A percentile compares a stretch with the other conserved stretches of the same genome.
Evolutionary conservation across 2,113 vertebrate genomes (phyloP).

Genomic region (Festucalex cinctus): DNA sequence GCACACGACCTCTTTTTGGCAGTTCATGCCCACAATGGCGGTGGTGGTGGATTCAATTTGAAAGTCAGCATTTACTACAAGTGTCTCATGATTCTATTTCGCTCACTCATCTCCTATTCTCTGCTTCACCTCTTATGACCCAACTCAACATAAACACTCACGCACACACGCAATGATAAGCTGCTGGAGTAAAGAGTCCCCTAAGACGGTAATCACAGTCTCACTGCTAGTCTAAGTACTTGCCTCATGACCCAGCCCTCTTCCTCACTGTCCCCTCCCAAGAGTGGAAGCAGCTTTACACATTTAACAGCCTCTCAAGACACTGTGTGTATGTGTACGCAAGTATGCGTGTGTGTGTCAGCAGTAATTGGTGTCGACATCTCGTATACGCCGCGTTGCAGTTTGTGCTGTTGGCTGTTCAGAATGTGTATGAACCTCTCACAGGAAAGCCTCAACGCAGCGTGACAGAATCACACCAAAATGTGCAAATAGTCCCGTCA

Average conservation of each 20-base stretch:
- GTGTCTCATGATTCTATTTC: neutral
- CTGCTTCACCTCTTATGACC: conserved; percentile 2
- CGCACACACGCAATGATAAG: conserved; percentile 9
- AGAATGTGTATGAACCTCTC: neutral
- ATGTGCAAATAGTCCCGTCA: neutral
- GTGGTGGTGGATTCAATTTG: neutral
- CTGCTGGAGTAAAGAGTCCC: conserved; percentile 41
- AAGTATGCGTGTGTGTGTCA: conserved; percentile 13
- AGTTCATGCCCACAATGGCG: neutral
- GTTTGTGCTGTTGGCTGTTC: conserved; percentile 14
- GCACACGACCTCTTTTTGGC: no score
- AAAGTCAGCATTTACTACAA: neutral
- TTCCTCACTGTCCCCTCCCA: conserved; percentile 22
- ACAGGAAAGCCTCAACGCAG: neutral
- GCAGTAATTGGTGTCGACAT: conserved; percentile 39
- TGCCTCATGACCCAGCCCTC: conserved; percentile 22
- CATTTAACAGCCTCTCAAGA: conserved; percentile 25
- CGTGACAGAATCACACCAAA: neutral
- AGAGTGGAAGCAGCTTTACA: conserved; percentile 27
- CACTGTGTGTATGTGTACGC: neutral
- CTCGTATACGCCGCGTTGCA: conserved; percentile 11
- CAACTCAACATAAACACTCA: conserved; percentile 11
- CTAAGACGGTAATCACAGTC: conserved; percentile 22
- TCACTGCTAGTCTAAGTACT: conserved; percentile 15
- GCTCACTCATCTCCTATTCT: conserved; percentile 10